phyloP scores from a whole-genome alignment of 2,888 invertebrate species.

The Aplocera efformata region DNA sequence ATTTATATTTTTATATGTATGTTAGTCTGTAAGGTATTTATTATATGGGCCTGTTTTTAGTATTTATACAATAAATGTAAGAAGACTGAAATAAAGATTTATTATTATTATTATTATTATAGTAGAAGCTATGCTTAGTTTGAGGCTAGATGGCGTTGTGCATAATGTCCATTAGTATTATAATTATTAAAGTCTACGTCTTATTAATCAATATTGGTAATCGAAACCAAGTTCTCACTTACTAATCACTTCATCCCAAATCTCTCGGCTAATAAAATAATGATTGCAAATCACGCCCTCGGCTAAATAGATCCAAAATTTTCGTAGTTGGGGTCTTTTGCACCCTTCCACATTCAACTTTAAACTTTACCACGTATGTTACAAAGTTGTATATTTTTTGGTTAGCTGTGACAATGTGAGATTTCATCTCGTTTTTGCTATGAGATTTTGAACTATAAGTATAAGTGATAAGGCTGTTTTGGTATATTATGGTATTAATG shows the following conservation, averaged over 20 bases:
- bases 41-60: too few relatives aligned
- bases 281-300: conserved; percentile 72
- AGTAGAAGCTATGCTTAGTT: too few relatives aligned
- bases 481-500: conserved; percentile 37
- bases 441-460: conserved; percentile 5
- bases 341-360: conserved; percentile 14
- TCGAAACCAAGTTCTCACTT: conserved; percentile 22
- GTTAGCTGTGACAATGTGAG: neutral
- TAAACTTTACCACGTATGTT: neutral
- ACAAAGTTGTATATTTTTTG: neutral
- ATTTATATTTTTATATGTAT: too few relatives aligned
- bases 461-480: conserved; percentile 7
- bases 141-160: too few relatives aligned
- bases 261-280: conserved; percentile 69
- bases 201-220: too few relatives aligned
- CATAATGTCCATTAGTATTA: too few relatives aligned
- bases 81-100: too few relatives aligned
- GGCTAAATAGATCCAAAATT: conserved; percentile 58
- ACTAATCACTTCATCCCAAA: conserved; percentile 59
- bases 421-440: conserved; percentile 1
- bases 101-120: too few relatives aligned
- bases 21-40: too few relatives aligned
- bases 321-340: conserved; percentile 33
- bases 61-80: too few relatives aligned
- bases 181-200: too few relatives aligned